Conservation (phyloP, 2,797 vertebrate genomes). For the Pipistrellus pygmaeus region DNA sequence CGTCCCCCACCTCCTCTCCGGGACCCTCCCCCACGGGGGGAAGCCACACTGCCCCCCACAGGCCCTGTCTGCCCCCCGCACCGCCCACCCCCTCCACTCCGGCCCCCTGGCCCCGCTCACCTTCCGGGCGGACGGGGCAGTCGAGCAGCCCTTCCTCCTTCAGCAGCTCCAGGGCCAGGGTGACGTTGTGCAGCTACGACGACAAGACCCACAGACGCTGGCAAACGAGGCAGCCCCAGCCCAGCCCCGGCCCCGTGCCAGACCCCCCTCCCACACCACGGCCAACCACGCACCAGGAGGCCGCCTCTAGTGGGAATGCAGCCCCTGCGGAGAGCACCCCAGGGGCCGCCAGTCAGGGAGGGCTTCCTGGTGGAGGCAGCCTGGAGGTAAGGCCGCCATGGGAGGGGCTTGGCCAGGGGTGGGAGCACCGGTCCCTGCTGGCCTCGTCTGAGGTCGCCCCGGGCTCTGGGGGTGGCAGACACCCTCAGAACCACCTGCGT, state of each 20-base stretch:
- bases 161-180: constrained; percentile 93
- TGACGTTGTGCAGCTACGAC: constrained; percentile 94
- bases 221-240: background rate
- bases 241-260: background rate
- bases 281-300: fast-evolving
- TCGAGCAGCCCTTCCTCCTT: constrained; percentile 88
- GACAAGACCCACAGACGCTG: background rate
- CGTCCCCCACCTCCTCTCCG: background rate
- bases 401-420: background rate
- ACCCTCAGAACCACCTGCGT: background rate
- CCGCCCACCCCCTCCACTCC: fast-evolving
- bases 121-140: constrained; percentile 90
- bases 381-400: background rate
- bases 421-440: background rate
- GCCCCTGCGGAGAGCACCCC: fast-evolving
- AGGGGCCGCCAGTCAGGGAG: too few relatives aligned
- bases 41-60: background rate
- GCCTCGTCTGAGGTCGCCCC: background rate
- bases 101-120: constrained; percentile 85
- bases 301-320: background rate
- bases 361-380: constrained; percentile 19
- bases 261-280: background rate
- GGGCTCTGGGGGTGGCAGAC: fast-evolving
- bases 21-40: fast-evolving
- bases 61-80: too few relatives aligned